These are phyloP conservation scores for Amphipoea lucens DNA, from an alignment of 2,888 invertebrate genomes.

Conservation along the genomic window DNA sequence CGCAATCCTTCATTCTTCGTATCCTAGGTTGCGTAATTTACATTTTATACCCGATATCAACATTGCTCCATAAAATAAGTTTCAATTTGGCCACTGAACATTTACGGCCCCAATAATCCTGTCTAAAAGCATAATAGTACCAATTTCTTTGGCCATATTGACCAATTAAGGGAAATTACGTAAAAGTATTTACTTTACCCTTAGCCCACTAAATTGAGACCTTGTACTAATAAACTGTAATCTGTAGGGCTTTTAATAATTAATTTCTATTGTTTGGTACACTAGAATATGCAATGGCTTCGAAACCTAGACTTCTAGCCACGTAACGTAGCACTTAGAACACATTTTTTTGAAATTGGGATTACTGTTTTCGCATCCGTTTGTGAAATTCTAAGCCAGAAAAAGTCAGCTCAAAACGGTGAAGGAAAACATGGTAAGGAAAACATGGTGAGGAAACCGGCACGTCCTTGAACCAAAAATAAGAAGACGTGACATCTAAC, in stretches of 20 bases:
- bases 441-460: too few relatives aligned
- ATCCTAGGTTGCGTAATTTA: not conserved
- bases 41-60: conserved; percentile 23
- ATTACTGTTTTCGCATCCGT: not conserved
- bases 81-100: conserved; percentile 40
- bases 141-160: conserved; percentile 49
- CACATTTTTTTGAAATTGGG: not conserved
- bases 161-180: conserved; percentile 57
- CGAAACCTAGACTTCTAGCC: conserved; percentile 18
- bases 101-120: conserved; percentile 42
- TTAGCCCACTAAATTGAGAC: conserved; percentile 41
- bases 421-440: too few relatives aligned
- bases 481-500: too few relatives aligned
- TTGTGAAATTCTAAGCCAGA: not conserved
- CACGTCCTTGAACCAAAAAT: too few relatives aligned
- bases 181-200: conserved; percentile 53
- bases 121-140: conserved; percentile 48
- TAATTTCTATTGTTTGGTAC: conserved; percentile 45
- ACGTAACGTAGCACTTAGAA: not conserved
- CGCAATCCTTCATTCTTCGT: not conserved
- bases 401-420: too few relatives aligned
- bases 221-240: conserved; percentile 47
- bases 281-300: conserved; percentile 35
- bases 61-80: conserved; percentile 26
- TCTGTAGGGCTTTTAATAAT: conserved; percentile 44